Percentiles rank a stretch among this genome's conserved stretches.
These are phyloP conservation scores for Sebastes elongatus DNA, from an alignment of 2,797 vertebrate genomes.

Conservation along the genomic window DNA sequence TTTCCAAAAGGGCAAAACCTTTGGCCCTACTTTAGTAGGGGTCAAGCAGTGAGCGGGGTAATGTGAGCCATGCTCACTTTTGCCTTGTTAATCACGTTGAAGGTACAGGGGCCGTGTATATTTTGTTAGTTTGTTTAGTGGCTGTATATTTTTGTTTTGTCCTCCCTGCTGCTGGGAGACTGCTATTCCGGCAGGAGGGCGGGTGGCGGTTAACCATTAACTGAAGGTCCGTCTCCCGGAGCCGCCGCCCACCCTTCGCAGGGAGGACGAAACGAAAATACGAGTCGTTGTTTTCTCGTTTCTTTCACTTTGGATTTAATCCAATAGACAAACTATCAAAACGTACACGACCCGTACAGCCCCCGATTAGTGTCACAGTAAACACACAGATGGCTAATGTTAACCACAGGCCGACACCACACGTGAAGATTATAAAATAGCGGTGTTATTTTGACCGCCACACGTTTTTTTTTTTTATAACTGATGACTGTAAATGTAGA, in stretches of 20 bases:
- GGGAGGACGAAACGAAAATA: not conserved
- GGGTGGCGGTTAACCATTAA: too few species aligned
- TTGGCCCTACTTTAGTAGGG: too few species aligned
- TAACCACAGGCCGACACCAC: too few species aligned
- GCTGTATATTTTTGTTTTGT: not conserved
- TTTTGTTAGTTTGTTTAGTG: not conserved
- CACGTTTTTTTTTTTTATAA: not conserved
- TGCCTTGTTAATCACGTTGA: not conserved
- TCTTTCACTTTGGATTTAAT: not conserved
- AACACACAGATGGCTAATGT: not conserved
- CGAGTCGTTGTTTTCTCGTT: not conserved
- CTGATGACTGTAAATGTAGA: not conserved
- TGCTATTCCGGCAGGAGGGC: too few species aligned
- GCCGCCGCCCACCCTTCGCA: not conserved
- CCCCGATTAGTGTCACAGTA: not conserved
- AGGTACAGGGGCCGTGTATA: not conserved
- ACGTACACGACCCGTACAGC: not conserved
- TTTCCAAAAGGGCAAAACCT: too few species aligned
- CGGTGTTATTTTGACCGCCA: too few species aligned
- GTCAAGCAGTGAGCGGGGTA: too few species aligned
- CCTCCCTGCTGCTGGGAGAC: not conserved
- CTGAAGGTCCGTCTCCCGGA: not conserved
- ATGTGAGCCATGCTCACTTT: too few species aligned
- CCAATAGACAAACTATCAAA: not conserved
- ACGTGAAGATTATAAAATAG: too few species aligned